phyloP scores from a whole-genome alignment of 2,797 vertebrate species.

The Aldrovandia affinis region DNA sequence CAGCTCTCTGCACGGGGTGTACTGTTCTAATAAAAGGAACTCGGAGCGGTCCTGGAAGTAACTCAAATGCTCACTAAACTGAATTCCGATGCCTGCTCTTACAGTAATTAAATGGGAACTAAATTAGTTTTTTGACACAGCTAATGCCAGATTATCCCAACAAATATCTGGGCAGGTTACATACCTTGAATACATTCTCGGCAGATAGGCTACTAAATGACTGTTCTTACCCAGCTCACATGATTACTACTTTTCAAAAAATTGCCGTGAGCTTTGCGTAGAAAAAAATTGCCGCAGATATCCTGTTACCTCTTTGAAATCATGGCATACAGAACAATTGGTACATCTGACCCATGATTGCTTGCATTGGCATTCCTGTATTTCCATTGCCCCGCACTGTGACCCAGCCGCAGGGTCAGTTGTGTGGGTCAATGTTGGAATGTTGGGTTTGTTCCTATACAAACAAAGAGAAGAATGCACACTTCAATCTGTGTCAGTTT shows the following conservation, averaged over 20 bases:
- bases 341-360: background rate
- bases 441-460: background rate
- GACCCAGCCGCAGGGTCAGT: background rate
- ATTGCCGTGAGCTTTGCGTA: background rate
- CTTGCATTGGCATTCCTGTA: constrained; percentile 10
- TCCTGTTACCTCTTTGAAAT: background rate
- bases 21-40: background rate
- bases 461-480: background rate
- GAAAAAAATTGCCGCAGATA: background rate
- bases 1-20: background rate
- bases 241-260: background rate
- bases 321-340: background rate
- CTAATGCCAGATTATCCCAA: background rate
- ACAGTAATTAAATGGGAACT: background rate
- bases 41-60: background rate
- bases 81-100: background rate
- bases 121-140: background rate
- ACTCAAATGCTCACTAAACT: background rate
- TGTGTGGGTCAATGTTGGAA: constrained; percentile 4
- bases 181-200: background rate
- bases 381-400: background rate
- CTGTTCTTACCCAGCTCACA: background rate
- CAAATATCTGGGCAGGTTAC: background rate
- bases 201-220: background rate
- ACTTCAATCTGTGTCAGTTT: constrained; percentile 8